Evolutionary conservation across 2,888 invertebrate species (phyloP).

Genomic region (Bunonema sp.): DNA sequence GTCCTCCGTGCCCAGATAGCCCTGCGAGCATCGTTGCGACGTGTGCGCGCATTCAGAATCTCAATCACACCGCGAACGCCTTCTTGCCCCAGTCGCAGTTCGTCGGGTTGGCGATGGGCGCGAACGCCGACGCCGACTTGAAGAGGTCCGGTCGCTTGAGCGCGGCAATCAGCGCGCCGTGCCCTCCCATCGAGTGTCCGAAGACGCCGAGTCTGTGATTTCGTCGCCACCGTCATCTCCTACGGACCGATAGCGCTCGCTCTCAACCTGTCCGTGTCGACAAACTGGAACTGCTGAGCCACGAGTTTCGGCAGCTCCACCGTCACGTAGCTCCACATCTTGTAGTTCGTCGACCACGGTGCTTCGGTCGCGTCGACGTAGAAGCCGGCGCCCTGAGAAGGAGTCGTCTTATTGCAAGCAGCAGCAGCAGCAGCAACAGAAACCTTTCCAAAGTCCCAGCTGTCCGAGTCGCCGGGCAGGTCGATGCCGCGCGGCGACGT

Average conservation of each 20-base stretch:
- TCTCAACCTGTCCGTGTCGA: slow-evolving; percentile 9
- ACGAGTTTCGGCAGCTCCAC: slow-evolving; percentile 23
- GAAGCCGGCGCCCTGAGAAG: slow-evolving; percentile 60
- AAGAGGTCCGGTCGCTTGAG: slow-evolving; percentile 65
- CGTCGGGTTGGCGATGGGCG: slow-evolving; percentile 78
- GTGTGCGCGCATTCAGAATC: too few relatives aligned
- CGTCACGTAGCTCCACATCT: slow-evolving; percentile 86
- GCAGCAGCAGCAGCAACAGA: not conserved
- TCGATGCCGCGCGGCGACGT: slow-evolving; percentile 65
- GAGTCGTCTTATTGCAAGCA: not conserved
- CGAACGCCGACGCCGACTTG: slow-evolving; percentile 70
- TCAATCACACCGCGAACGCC: slow-evolving; percentile 42
- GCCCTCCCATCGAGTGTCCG: slow-evolving; percentile 74
- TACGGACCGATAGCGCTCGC: slow-evolving; percentile 57
- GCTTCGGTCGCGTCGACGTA: slow-evolving; percentile 77
- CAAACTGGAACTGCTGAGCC: too few relatives aligned
- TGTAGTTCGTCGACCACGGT: slow-evolving; percentile 81
- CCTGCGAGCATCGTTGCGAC: too few relatives aligned
- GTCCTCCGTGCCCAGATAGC: slow-evolving; percentile 48
- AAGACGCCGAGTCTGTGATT: slow-evolving; percentile 21
- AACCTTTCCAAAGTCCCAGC: slow-evolving; percentile 82
- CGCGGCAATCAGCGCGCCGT: slow-evolving; percentile 62
- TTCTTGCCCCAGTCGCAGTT: slow-evolving; percentile 66
- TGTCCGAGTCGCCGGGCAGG: slow-evolving; percentile 74
- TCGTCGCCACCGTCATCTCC: too few relatives aligned